phyloP scores from a whole-genome alignment of 2,113 vertebrate genomes.

The Propithecus coquereli region DNA sequence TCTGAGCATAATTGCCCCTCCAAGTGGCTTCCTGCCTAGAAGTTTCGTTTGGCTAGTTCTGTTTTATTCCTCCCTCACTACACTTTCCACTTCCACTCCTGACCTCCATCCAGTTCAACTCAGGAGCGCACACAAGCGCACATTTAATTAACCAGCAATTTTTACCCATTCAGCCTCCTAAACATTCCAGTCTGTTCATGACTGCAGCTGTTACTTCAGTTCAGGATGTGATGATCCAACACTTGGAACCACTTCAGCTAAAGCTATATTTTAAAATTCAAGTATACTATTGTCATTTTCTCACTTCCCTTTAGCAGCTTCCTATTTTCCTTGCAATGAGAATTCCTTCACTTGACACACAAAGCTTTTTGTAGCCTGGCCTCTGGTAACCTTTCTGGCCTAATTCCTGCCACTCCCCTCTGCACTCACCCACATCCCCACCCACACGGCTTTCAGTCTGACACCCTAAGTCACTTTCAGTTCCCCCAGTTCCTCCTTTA shows the following conservation, averaged over 20 bases:
- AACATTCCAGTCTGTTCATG: neutral
- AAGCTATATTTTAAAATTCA: neutral
- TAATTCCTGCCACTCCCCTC: neutral
- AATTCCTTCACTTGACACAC: neutral
- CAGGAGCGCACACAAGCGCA: neutral
- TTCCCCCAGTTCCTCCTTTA: neutral
- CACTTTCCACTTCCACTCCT: neutral
- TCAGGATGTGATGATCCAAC: neutral
- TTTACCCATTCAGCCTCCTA: neutral
- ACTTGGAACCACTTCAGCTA: neutral
- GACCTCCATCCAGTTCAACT: neutral
- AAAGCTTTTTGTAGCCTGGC: neutral
- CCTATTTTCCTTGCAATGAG: slow-evolving; percentile 6
- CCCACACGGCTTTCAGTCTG: neutral
- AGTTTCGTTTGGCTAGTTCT: no score
- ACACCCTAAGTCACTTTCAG: neutral
- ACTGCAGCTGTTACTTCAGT: neutral
- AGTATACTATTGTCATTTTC: neutral
- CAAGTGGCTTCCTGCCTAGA: neutral
- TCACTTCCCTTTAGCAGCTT: neutral
- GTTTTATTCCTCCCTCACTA: neutral
- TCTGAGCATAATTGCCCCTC: neutral
- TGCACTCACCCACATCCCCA: neutral
- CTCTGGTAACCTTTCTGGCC: neutral
- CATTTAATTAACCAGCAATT: neutral